phyloP scores from a whole-genome alignment of 2,888 invertebrate species.

The Eumacrocentrus americanus region DNA sequence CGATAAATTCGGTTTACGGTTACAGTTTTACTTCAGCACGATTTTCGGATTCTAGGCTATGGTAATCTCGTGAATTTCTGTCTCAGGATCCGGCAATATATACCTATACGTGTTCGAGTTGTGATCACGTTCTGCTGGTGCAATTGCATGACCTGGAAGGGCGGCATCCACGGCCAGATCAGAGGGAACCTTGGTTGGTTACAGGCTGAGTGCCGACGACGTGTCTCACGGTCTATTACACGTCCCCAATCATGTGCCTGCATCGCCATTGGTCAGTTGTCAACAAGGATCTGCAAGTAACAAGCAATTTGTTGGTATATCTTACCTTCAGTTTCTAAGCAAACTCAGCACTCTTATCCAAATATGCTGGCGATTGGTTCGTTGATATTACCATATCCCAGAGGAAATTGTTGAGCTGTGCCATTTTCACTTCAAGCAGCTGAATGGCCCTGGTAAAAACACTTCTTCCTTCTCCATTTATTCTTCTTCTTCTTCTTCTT shows the following conservation, averaged over 20 bases:
- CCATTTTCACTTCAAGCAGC: too few relatives aligned
- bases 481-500: not conserved
- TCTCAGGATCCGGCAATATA: not conserved
- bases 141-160: slow-evolving; percentile 17
- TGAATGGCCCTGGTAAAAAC: too few relatives aligned
- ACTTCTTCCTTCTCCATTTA: not conserved
- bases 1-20: slow-evolving; percentile 12
- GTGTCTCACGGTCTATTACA: slow-evolving; percentile 22
- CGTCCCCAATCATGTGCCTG: slow-evolving; percentile 25
- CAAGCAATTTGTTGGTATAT: not conserved
- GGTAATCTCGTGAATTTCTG: slow-evolving; percentile 5
- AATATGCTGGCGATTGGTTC: too few relatives aligned
- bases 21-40: not conserved
- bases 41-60: slow-evolving; percentile 24
- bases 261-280: slow-evolving; percentile 32
- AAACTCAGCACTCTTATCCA: too few relatives aligned
- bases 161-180: slow-evolving; percentile 29
- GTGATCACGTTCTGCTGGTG: slow-evolving; percentile 2
- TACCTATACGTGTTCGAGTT: too few relatives aligned
- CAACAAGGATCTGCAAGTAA: slow-evolving; percentile 19
- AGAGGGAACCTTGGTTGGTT: not conserved
- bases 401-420: too few relatives aligned
- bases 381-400: too few relatives aligned
- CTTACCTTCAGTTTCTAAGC: too few relatives aligned
- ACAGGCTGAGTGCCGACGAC: not conserved